Conservation (phyloP, 2,797 vertebrate species). For the Denticeps clupeoides region DNA sequence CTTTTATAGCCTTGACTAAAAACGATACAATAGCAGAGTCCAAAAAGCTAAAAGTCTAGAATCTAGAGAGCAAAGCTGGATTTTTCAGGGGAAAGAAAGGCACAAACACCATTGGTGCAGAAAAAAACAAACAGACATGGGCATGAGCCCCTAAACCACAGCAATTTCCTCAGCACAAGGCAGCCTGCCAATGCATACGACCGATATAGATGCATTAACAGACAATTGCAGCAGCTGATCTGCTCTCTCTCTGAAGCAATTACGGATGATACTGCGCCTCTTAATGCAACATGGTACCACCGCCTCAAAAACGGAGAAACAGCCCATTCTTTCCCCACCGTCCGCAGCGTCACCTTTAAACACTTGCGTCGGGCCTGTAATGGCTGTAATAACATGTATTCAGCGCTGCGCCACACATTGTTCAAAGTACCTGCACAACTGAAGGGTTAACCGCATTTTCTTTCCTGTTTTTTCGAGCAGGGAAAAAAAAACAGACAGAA, state of each 20-base stretch:
- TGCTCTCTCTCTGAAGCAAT: too few relatives aligned
- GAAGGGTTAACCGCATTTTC: slow-evolving; percentile 6
- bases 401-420: slow-evolving; percentile 1
- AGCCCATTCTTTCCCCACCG: too few relatives aligned
- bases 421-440: slow-evolving; percentile 5
- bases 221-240: too few relatives aligned
- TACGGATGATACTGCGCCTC: too few relatives aligned
- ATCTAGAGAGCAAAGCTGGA: neutral
- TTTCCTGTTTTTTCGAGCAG: too few relatives aligned
- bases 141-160: slow-evolving; percentile 35
- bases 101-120: neutral
- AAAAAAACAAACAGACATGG: slow-evolving; percentile 11
- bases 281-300: too few relatives aligned
- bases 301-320: too few relatives aligned
- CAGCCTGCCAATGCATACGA: slow-evolving; percentile 42
- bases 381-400: slow-evolving; percentile 1
- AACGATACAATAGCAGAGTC: too few relatives aligned
- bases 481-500: neutral
- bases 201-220: slow-evolving; percentile 45
- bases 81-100: neutral
- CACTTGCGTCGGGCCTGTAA: too few relatives aligned
- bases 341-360: too few relatives aligned
- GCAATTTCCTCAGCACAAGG: slow-evolving; percentile 38
- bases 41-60: neutral
- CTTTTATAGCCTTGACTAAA: neutral